A percentile compares a stretch with the other conserved stretches of the same genome.
These are phyloP conservation scores for Chaenodraco wilsoni DNA, from an alignment of 2,797 vertebrate species.

Conservation along the genomic window DNA sequence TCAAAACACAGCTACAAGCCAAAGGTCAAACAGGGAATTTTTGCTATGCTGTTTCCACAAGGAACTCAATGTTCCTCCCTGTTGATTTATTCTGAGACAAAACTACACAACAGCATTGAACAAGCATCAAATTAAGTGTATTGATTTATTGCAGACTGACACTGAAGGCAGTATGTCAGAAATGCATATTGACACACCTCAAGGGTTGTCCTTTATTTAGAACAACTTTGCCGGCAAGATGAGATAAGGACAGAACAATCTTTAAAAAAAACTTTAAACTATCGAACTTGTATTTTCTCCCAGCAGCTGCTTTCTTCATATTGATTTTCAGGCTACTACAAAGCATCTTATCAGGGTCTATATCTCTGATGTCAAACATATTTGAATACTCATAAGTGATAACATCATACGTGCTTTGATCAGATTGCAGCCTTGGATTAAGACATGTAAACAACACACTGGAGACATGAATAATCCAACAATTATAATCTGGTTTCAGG, in stretches of 20 bases:
- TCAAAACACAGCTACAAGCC: constrained; percentile 43
- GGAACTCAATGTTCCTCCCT: constrained; percentile 1
- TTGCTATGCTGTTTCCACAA: background rate
- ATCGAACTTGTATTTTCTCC: background rate
- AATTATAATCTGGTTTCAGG: constrained; percentile 43
- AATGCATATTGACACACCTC: background rate
- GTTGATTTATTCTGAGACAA: background rate
- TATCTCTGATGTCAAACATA: constrained; percentile 47
- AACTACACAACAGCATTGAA: background rate
- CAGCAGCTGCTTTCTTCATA: background rate
- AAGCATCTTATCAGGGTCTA: background rate
- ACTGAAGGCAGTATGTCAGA: constrained; percentile 11
- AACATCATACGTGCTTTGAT: constrained; percentile 26
- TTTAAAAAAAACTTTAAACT: background rate
- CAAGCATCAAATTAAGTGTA: background rate
- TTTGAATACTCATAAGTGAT: constrained; percentile 47
- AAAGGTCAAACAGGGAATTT: constrained; percentile 39
- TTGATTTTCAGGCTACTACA: constrained; percentile 10
- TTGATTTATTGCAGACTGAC: constrained; percentile 6
- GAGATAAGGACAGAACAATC: background rate
- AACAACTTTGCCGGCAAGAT: constrained; percentile 10
- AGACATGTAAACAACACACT: constrained; percentile 36
- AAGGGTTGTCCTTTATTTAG: constrained; percentile 16
- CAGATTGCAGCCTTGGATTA: constrained; percentile 40
- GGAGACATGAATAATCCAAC: constrained; percentile 37